phyloP scores from a whole-genome alignment of 92 coral and sea anemone species.

The Phymanthus crucifer region DNA sequence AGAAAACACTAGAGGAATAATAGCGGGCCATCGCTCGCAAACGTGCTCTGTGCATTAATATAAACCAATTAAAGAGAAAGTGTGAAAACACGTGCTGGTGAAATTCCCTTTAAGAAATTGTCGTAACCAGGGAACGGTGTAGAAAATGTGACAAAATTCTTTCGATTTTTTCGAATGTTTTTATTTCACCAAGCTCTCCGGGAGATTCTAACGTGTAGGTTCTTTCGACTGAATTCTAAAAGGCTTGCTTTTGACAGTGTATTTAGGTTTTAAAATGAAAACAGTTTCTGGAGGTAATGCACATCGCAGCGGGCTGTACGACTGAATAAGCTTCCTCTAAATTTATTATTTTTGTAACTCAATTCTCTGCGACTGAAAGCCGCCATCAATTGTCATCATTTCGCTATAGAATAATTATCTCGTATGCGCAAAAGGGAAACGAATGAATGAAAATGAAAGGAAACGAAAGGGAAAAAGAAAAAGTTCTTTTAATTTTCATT shows the following conservation, averaged over 20 bases:
- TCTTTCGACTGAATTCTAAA: neutral
- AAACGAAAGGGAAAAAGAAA: neutral
- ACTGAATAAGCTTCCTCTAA: slow-evolving; percentile 19
- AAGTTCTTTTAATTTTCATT: too few species aligned
- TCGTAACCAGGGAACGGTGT: neutral
- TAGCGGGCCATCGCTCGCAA: neutral
- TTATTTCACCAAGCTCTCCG: neutral
- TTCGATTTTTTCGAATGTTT: neutral
- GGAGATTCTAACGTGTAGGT: neutral
- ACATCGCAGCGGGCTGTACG: slow-evolving; percentile 17
- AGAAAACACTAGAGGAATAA: neutral
- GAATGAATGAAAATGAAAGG: neutral
- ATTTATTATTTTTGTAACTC: slow-evolving; percentile 12
- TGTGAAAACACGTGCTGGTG: slow-evolving; percentile 1
- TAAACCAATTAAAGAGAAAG: neutral
- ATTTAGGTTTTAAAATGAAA: slow-evolving; percentile 1
- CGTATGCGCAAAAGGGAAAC: neutral
- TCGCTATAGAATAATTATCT: neutral
- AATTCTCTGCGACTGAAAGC: slow-evolving; percentile 10
- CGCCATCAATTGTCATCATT: slow-evolving; percentile 13
- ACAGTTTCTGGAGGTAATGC: slow-evolving; percentile 37
- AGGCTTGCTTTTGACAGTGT: neutral
- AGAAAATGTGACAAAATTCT: neutral
- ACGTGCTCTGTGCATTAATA: neutral
- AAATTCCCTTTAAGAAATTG: slow-evolving; percentile 4